Evolutionary conservation across 1,140 invertebrate genomes (phyloP), one percentile per base, ranked within the genome.

Genomic region (Dinoponera quadriceps): DNA sequence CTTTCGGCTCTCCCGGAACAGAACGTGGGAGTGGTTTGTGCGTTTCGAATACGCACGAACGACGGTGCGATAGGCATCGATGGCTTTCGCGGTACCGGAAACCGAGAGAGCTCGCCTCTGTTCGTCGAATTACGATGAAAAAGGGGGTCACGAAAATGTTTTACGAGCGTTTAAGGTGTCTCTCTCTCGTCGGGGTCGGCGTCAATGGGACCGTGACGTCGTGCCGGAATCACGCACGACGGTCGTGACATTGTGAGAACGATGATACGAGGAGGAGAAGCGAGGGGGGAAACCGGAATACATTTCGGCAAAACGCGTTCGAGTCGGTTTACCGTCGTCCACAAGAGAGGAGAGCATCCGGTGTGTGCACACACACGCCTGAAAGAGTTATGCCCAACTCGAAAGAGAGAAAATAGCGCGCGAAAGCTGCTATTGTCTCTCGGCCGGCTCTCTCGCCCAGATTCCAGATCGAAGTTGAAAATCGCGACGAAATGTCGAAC

Each of bases 181-280:
- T 86, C 84, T 62, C 62, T 77, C 63, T 80, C 65, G 75, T 29
- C 69, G 83, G 87, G 89, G 84, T 89, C 83, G 90, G 83, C 74
- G 90, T 92, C 91, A 91, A 91, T 92, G 91, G 89, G 91, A 92
- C 91, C 91, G 90, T 92, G 89, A 92, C 91, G 91, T 82, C 84
- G 88, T 85, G 84, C 89, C 90, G 91, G 91, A 92, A 90, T 91
- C 91, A 92, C 91, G 91, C 90, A 91, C 85, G 83, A 87, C 86
- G 86, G 63, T 86, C 57, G 88, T 88, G 87, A 89, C 88, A 89
- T 86, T 91, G 86, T 89, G 85, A 86, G 90, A 89, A 88, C 63
- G 65, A 59, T 20, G 22, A 80, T 80, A 59, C 33, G 20, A 14
- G 65, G 65, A 69, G 75, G 71, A 51, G 71, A n/a, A 69, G 14